These are phyloP conservation scores for Eidolon helvum DNA, from an alignment of 2,113 vertebrate species.

Conservation along the genomic window DNA sequence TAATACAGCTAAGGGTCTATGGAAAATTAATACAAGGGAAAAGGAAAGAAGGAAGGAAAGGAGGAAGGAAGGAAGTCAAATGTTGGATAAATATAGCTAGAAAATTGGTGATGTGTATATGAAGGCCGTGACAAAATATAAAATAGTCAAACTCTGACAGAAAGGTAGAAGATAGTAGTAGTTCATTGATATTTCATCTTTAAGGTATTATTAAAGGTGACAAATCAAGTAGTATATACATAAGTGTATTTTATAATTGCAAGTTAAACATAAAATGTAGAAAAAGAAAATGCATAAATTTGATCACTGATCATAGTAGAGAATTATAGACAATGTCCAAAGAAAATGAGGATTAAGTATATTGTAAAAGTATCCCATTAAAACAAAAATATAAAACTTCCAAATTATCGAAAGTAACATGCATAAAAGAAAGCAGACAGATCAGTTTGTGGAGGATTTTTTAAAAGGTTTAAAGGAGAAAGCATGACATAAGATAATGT, in stretches of 20 bases:
- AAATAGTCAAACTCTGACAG: neutral
- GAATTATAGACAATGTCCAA: neutral
- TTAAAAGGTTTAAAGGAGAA: constrained; percentile 7
- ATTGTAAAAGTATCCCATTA: neutral
- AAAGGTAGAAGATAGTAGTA: neutral
- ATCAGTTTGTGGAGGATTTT: neutral
- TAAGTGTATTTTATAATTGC: neutral
- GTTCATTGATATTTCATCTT: neutral
- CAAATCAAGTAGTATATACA: neutral
- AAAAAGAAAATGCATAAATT: neutral
- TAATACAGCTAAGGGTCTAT: neutral
- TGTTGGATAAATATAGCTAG: neutral
- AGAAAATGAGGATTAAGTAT: neutral
- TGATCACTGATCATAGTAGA: neutral
- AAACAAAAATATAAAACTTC: neutral
- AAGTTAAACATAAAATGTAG: neutral
- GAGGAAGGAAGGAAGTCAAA: neutral
- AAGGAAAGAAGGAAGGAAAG: neutral
- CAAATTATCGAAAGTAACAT: neutral
- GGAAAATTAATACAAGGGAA: neutral
- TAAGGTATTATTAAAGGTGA: neutral
- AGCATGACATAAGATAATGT: neutral
- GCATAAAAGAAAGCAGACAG: neutral
- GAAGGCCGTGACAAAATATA: neutral
- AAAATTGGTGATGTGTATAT: neutral